Conservation (phyloP, 2,113 vertebrate genomes). For the Tachycineta bicolor region DNA sequence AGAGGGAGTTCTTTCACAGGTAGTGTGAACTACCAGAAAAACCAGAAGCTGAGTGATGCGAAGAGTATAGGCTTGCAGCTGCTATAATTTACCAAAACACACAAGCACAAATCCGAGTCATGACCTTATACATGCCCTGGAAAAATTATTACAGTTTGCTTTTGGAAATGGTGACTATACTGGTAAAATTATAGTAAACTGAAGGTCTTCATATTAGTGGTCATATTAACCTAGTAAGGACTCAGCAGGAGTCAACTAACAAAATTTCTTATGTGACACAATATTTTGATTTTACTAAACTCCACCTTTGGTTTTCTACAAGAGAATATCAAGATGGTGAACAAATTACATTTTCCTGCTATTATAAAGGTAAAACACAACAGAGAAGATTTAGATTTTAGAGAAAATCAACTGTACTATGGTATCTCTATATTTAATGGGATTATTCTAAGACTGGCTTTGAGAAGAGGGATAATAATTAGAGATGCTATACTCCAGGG, state of each 20-base stretch:
- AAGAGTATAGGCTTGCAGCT: neutral
- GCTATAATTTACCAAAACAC: neutral
- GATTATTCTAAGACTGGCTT: neutral
- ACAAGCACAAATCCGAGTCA: neutral
- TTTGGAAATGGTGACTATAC: neutral
- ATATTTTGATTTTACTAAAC: neutral
- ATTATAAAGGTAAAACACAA: neutral
- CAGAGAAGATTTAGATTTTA: neutral
- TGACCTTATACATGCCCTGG: too few species aligned
- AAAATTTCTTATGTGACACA: neutral
- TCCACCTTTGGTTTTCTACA: neutral
- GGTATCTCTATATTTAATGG: neutral
- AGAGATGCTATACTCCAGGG: neutral
- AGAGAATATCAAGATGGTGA: neutral
- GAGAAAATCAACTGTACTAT: neutral
- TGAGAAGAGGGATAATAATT: neutral
- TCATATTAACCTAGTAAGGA: neutral
- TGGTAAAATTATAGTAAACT: neutral
- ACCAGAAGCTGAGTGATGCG: fast-evolving
- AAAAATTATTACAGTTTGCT: neutral
- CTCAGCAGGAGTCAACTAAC: neutral
- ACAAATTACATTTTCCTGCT: neutral
- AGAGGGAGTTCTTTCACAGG: neutral
- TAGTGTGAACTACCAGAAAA: neutral
- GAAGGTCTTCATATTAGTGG: neutral